A percentile compares a stretch with the other conserved stretches of the same genome.
These are phyloP conservation scores for Xylocampa areola DNA, from an alignment of 2,888 invertebrate species.

Conservation along the genomic window DNA sequence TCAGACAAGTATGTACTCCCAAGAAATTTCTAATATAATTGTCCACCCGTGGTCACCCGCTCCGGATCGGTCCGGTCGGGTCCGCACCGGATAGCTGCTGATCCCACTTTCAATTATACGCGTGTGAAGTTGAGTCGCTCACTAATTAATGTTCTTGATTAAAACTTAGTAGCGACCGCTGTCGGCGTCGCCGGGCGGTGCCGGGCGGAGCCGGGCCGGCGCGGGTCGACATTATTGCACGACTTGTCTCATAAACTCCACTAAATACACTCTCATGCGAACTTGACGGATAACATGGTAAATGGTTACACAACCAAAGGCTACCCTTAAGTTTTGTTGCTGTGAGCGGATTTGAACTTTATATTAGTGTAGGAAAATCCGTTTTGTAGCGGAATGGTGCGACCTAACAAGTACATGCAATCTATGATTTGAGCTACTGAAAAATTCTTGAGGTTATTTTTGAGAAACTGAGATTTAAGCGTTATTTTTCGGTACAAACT, in stretches of 20 bases:
- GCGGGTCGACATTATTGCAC: not conserved
- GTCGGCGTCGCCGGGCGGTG: not conserved
- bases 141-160: constrained; percentile 66
- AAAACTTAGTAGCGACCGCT: constrained; percentile 55
- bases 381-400: not conserved
- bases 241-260: constrained; percentile 34
- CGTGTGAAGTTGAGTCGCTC: constrained; percentile 50
- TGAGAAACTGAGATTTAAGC: not conserved
- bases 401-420: not conserved
- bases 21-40: not conserved
- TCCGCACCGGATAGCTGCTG: constrained; percentile 28
- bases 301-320: constrained; percentile 6
- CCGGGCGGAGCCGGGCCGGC: too few species aligned
- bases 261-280: constrained; percentile 28
- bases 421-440: constrained; percentile 3
- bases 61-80: not conserved
- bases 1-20: not conserved
- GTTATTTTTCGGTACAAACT: too few species aligned
- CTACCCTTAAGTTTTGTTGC: not conserved
- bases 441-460: not conserved
- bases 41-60: not conserved
- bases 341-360: not conserved
- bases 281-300: constrained; percentile 28
- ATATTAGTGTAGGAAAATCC: not conserved
- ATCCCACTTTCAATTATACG: constrained; percentile 60